Percentiles rank a stretch among this genome's conserved stretches.
phyloP scores from a whole-genome alignment of 2,113 vertebrate genomes.

The Regulus satrapa region DNA sequence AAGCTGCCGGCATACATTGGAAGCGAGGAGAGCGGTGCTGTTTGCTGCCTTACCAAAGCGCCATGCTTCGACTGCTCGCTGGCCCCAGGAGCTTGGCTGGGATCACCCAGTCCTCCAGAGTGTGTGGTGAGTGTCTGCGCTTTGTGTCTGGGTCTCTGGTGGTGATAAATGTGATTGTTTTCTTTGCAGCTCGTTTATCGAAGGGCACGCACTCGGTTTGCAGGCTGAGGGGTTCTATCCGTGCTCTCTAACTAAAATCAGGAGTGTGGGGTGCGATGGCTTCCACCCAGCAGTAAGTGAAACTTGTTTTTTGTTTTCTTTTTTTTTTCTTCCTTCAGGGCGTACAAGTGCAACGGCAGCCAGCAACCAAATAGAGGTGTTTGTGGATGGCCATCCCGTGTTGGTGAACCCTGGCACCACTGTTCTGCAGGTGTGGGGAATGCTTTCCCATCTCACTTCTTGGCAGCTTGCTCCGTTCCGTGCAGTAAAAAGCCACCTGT shows the following conservation, averaged over 20 bases:
- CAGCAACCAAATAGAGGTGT: conserved; percentile 88
- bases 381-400: conserved; percentile 87
- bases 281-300: background rate
- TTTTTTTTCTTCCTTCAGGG: conserved; percentile 60
- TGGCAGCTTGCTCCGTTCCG: background rate
- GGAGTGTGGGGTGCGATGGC: no score
- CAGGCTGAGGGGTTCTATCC: background rate
- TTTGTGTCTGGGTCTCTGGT: background rate
- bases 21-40: background rate
- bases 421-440: conserved; percentile 83
- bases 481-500: background rate
- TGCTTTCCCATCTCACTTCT: background rate
- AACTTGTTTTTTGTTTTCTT: background rate
- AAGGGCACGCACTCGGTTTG: fast-evolving
- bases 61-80: conserved; percentile 83
- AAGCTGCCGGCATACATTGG: background rate
- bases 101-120: conserved; percentile 65
- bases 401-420: conserved; percentile 92
- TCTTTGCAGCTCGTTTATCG: background rate
- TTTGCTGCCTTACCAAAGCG: conserved; percentile 62
- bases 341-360: conserved; percentile 77
- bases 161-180: background rate
- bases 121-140: conserved; percentile 73
- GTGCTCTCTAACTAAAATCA: background rate
- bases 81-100: conserved; percentile 75